These are phyloP conservation scores for Chaitophorus viminalis DNA, from an alignment of 2,888 invertebrate genomes.

Conservation along the genomic window DNA sequence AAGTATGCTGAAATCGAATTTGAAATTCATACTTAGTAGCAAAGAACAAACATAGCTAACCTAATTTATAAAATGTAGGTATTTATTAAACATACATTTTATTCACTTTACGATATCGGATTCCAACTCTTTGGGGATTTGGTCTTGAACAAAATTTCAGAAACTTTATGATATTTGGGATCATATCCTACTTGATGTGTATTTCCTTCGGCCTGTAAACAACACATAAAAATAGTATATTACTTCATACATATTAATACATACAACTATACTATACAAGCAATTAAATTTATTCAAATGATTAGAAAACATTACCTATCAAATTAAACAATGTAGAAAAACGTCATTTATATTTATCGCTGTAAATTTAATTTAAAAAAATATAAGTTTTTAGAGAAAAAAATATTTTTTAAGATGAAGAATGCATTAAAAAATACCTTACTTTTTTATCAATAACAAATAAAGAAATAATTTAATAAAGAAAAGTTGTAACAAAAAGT, in stretches of 20 bases:
- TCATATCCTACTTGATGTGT: conserved; percentile 38
- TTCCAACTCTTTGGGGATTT: conserved; percentile 17
- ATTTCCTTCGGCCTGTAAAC: conserved; percentile 47
- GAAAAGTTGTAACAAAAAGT: neutral
- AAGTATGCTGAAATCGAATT: neutral
- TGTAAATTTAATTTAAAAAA: too few relatives aligned
- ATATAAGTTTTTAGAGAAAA: too few relatives aligned
- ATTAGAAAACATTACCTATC: neutral
- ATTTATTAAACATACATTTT: neutral
- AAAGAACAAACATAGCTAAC: neutral
- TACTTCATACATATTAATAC: neutral
- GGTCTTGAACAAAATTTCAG: conserved; percentile 33
- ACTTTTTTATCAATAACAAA: too few relatives aligned
- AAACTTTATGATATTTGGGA: conserved; percentile 38
- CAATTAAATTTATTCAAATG: neutral
- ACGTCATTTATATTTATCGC: neutral
- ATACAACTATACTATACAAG: neutral
- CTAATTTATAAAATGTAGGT: conserved; percentile 22
- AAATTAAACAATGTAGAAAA: neutral
- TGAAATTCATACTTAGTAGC: neutral
- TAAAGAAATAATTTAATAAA: too few relatives aligned
- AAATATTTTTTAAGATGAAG: too few relatives aligned
- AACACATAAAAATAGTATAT: neutral
- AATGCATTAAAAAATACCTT: too few relatives aligned
- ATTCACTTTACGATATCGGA: conserved; percentile 6